Evolutionary conservation across 2,797 vertebrate species (phyloP), one percentile per base, ranked within the genome.

Genomic region (Mallotus villosus): DNA sequence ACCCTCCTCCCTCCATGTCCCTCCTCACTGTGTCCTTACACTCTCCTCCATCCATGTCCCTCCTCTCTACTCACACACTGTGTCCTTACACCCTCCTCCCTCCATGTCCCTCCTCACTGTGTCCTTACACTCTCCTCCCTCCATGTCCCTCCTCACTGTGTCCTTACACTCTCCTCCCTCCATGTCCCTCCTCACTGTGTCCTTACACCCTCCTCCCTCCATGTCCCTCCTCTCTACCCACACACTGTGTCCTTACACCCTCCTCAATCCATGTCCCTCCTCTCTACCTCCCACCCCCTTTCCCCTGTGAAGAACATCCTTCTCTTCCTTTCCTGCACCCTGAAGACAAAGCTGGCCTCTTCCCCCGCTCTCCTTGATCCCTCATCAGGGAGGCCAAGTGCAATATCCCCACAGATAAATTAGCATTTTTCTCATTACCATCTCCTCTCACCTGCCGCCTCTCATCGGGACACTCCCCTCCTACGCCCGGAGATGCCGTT

Each of bases 381-480:
- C 79, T 87, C 85, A 91, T 87, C 86, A 89, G 85, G 78, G 84
- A 89, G 85, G 86, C 84, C 84, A 87, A 91, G 84, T 79, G 85
- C 77, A 87, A 86, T 87, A 88, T 88, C 85, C 82, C 82, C 81
- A 70, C 53, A 58, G 59, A 73, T 72, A 83, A 87, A 92, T 92
- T 92, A 89, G 89, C 91, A 91, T 92, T 92, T 92, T 92, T 90
- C 88, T 92, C 90, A 93, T 93, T 93, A 93, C 84, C 79, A 68
- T 84, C 64, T 49, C 60, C 83, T 82, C 81, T 82, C 75, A 85
- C 79, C 77, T 77, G 84, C 76, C 74, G 83, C 84, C 83, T 85
- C 71, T 82, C 88, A 76, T 82, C 76, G 83, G 78, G 74, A 88
- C 71, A 49, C 25, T 14, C 34, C 62, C 66, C 83, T 82, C 82